Evolutionary conservation across 2,888 invertebrate species (phyloP).

Genomic region (Drosophila infuscata): DNA sequence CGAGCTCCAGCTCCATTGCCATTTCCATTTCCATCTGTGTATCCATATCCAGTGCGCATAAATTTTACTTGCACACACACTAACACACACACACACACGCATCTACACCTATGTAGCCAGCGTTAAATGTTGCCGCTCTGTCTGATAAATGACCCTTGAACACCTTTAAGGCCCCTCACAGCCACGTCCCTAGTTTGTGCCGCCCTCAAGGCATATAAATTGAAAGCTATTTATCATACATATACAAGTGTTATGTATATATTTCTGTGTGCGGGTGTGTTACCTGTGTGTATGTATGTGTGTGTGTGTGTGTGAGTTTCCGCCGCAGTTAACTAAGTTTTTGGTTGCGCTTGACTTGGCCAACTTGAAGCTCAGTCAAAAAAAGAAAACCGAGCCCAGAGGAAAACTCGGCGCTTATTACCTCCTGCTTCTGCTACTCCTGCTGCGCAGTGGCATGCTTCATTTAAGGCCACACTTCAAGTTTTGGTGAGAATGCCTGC

Average conservation of each 20-base stretch:
- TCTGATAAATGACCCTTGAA: conserved; percentile 83
- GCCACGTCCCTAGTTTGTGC: conserved; percentile 35
- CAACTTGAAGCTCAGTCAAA: conserved; percentile 16
- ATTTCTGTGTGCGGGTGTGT: conserved; percentile 24
- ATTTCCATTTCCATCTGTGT: conserved; percentile 34
- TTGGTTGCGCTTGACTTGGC: conserved; percentile 66
- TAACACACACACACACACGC: conserved; percentile 20
- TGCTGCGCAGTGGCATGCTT: conserved; percentile 53
- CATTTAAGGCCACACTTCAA: conserved; percentile 73
- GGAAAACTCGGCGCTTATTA: conserved; percentile 58
- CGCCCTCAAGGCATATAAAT: conserved; percentile 81
- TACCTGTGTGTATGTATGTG: conserved; percentile 27
- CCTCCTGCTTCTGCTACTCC: conserved; percentile 24
- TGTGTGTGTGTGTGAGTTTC: conserved; percentile 21
- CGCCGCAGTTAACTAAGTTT: conserved; percentile 75
- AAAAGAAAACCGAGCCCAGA: background rate
- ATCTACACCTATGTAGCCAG: conserved; percentile 56
- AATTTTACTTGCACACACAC: conserved; percentile 58
- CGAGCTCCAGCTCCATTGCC: background rate
- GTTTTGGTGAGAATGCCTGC: conserved; percentile 39
- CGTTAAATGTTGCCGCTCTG: conserved; percentile 79
- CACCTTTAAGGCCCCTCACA: conserved; percentile 71
- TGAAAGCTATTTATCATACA: conserved; percentile 83
- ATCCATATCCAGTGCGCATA: conserved; percentile 58
- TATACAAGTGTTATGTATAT: conserved; percentile 49